These are phyloP conservation scores for Cephus nigrinus DNA, from an alignment of 2,888 invertebrate species.

Conservation along the genomic window DNA sequence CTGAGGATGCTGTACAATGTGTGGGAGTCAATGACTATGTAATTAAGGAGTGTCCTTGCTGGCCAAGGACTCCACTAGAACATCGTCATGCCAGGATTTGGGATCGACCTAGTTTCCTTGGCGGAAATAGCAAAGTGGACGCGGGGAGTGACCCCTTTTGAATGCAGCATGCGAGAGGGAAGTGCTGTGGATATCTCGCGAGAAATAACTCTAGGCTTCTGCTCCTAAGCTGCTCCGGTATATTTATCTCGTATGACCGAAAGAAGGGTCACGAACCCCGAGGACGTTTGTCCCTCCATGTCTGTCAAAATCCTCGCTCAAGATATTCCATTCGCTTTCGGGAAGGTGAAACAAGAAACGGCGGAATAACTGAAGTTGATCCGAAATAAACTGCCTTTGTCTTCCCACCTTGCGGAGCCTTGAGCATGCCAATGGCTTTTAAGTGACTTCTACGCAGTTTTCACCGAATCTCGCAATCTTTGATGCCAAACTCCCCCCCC, in stretches of 20 bases:
- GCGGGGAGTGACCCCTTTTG: slow-evolving; percentile 32
- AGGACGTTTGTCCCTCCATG: neutral
- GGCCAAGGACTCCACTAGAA: neutral
- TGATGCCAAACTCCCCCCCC: neutral
- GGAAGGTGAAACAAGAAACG: slow-evolving; percentile 15
- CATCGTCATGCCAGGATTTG: neutral
- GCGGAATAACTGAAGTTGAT: slow-evolving; percentile 24
- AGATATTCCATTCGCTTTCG: slow-evolving; percentile 7
- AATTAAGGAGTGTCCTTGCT: neutral
- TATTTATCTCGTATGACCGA: slow-evolving; percentile 29
- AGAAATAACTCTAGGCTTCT: slow-evolving; percentile 39
- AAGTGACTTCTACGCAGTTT: slow-evolving; percentile 3
- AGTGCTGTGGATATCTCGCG: slow-evolving; percentile 26
- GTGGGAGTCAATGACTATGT: neutral
- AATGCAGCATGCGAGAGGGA: slow-evolving; percentile 27
- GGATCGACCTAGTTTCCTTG: slow-evolving; percentile 42
- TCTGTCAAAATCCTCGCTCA: neutral
- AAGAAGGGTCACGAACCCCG: slow-evolving; percentile 32
- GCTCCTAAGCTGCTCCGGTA: slow-evolving; percentile 22
- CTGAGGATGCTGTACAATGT: neutral
- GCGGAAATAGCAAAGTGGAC: slow-evolving; percentile 49
- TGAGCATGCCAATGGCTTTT: neutral
- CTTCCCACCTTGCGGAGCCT: neutral
- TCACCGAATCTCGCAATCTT: neutral
- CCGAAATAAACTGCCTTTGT: neutral